Evolutionary conservation across 2,888 invertebrate genomes (phyloP), one percentile per base, ranked within the genome.

Genomic region (Agrotis puta): DNA sequence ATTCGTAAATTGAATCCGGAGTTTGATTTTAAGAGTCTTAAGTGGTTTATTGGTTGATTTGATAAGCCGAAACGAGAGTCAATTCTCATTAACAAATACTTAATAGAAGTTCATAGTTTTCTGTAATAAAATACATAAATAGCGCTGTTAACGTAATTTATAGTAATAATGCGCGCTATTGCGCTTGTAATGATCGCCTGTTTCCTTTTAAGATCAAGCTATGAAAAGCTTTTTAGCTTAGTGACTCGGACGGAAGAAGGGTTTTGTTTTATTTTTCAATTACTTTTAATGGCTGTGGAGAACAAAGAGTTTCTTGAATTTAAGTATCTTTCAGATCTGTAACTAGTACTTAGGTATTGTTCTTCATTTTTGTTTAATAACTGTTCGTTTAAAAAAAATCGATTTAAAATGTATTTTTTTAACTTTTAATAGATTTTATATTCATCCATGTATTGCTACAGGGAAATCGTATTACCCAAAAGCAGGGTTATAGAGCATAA

Each of bases 121-220:
- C 0, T 27, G 9, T 50, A 22, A 6, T 51, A 39, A 18, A 56
- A 56, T 22, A 22, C 18, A 14, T 20, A 43, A 62, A 47, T 18
- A 58, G 24, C 2, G 13, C 20, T 50, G 3, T 45, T 48, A 24
- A 47, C 51, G 33, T 56, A 27, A 11, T 54, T 45, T 39, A 5
- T 20, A 63, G 54, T 48, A 54, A 70, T 65, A 62, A 77, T 56
- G 47, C 24, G 24, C 50, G 9, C 63, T 51, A 51, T 43, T 74
- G 58, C 45, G 63, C 24, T 50, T 56, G 45, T 69, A 63, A 68
- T 65, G 43, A 62, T 69, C 57, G 39, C 48, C 43, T 63, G 53
- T 65, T 83, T 73, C 57, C 50, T 61, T 58, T 53, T 45, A 54
- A 53, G 14, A 69, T 75, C 20, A 43, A 75, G 43, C 27, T 58